Base-by-base conservation (phyloP, 2,888 invertebrate genomes). In the Habroteleia sp. region DNA sequence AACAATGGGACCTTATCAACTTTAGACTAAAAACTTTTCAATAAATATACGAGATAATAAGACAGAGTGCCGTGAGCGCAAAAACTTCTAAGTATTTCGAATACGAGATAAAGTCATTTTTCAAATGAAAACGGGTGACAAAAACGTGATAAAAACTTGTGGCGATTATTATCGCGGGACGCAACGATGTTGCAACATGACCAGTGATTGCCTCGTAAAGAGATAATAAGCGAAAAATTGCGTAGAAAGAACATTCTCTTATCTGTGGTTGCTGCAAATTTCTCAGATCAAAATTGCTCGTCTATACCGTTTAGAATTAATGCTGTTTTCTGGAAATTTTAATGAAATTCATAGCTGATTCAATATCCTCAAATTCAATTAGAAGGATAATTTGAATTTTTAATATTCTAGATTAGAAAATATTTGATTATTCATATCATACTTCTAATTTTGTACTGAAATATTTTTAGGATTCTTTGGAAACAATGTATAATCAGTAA, bases 171-270 rank as follows among this genome's bases (percentile, higher is more conserved):
- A 75, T 71, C 75, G 66, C 65, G 56, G 46, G 65, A 71, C 71
- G 71, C 66, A 71, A 75, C 65, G 41, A 14, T 62, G 63, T 75
- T 75, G 66, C 75, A 71, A 76, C 75, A 76, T 52, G 66, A 23
- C 44, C 66, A 62, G 71, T 66, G 72, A 76, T 76, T 76, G 66
- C 68, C 66, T 72, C 66, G 66, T 72, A 71, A 72, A 68, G 56
- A 66, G 62, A 71, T 72, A 71, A 76, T 72, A 72, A 66, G 56
- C 25, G 75, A 60, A 72, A 76, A 72, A 72, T 71, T 72, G 66
- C 62, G 52, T 37, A 37, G 54, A 68, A 62, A 54, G 69, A 58
- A 62, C 71, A 20, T 60, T 75, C 65, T 65, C 66, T 71, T 71
- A 72, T 76, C 72, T 62, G 8, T 23, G n/a, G 11, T 52, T 63